Base-by-base conservation (phyloP, 1,140 invertebrate species). In the Wasmannia auropunctata region DNA sequence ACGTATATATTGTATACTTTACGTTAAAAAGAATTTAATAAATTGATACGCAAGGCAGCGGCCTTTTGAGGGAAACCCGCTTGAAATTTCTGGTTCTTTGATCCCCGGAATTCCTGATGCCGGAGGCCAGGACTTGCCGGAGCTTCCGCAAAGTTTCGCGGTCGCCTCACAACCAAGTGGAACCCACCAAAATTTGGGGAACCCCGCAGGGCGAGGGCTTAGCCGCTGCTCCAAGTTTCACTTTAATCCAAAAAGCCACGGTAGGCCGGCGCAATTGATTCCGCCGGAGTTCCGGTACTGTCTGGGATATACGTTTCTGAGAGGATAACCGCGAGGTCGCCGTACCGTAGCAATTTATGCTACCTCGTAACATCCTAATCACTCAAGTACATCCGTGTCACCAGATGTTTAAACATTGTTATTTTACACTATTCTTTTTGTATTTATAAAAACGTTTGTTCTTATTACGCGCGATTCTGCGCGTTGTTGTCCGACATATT, bases 231-330 rank as follows among this genome's bases (percentile, higher is more conserved):
- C 91, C 92, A 95, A 95, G 94, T 95, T 95, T 95, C 91, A 89
- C 90, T 95, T 95, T 95, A 95, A 95, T 95, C 94, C 94, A 91
- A 92, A 95, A 95, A 95, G 94, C 95, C 94, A 92, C 92, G 81
- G 70, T 95, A 95, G 94, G 93, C 94, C 90, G 91, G 74, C 58
- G 91, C 93, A 95, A 95, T 95, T 95, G 94, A 95, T 95, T 94
- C 87, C 87, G 86, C 93, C 89, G 91, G 87, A 67, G 74, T 87
- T 76, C 49, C 62, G 76, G 60, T 80, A 37, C 25, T 56, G 62
- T 75, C 60, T 86, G 37, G 54, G 65, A n/a, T 83, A 77, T 76
- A 63, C 70, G 22, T 77, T 63, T 67, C 72, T 56, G 31, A 85
- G 31, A 85, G 81, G 81, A 77, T 63, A 75, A 49, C 58, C 46